Evolutionary conservation across 2,113 vertebrate species (phyloP).

Genomic region (Scomber colias): DNA sequence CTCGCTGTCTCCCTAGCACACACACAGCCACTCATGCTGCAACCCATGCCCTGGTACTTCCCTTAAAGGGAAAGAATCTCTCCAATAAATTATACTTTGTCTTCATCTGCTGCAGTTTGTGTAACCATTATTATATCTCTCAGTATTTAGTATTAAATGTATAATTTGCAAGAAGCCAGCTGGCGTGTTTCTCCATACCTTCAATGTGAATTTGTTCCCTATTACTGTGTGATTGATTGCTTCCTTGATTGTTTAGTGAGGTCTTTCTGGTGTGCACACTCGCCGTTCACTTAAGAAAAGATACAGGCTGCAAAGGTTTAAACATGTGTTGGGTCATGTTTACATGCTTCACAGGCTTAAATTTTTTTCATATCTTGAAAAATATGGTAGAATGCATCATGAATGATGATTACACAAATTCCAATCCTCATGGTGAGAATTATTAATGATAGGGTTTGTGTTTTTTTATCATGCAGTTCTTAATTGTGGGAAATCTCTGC

Average conservation of each 20-base stretch:
- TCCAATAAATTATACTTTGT: conserved; percentile 21
- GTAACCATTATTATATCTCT: conserved; percentile 18
- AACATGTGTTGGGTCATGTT: neutral
- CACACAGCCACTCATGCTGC: conserved; percentile 21
- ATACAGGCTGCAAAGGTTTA: neutral
- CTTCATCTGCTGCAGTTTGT: conserved; percentile 6
- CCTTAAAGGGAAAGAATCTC: conserved; percentile 49
- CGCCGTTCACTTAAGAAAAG: conserved; percentile 8
- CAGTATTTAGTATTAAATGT: conserved; percentile 15
- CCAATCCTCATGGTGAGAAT: conserved; percentile 3
- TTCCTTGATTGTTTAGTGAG: conserved; percentile 28
- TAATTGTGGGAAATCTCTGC: neutral
- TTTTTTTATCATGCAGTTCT: neutral
- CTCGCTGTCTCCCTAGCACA: neutral
- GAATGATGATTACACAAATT: neutral
- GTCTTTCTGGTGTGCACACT: neutral
- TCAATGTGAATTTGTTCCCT: conserved; percentile 26
- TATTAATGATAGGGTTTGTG: neutral
- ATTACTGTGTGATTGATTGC: conserved; percentile 34
- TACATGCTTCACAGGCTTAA: neutral
- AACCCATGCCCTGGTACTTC: conserved; percentile 38
- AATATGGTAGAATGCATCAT: neutral
- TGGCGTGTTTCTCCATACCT: conserved; percentile 2
- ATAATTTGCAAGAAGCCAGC: conserved; percentile 33
- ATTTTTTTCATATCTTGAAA: conserved; percentile 1